Percentiles rank a stretch among this genome's conserved stretches.
Conservation (phyloP, 2,888 invertebrate genomes). For the Coelopa pilipes region DNA sequence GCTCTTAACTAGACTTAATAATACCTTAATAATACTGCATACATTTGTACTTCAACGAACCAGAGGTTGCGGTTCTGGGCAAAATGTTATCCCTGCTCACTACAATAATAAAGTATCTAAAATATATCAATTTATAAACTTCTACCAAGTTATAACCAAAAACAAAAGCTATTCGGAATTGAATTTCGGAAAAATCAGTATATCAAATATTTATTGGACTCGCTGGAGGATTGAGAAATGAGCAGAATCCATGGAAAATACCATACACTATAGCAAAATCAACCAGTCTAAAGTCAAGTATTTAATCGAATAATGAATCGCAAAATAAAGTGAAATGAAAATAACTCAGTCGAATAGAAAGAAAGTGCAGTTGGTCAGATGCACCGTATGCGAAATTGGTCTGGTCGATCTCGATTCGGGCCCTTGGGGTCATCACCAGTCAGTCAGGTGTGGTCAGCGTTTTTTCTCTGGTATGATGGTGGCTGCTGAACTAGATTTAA, state of each 20-base stretch:
- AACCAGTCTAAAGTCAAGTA: background rate
- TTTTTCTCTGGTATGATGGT: slow-evolving; percentile 46
- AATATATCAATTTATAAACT: too few relatives aligned
- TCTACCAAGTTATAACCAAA: too few relatives aligned
- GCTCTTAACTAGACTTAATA: too few relatives aligned
- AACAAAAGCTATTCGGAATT: too few relatives aligned
- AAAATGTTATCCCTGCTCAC: too few relatives aligned
- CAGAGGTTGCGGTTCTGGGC: too few relatives aligned
- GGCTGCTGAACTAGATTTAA: slow-evolving; percentile 37
- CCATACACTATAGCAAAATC: background rate
- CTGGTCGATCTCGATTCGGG: background rate
- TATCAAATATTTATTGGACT: too few relatives aligned
- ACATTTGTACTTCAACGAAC: too few relatives aligned
- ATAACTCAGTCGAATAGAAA: background rate
- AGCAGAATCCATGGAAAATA: background rate
- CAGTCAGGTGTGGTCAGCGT: slow-evolving; percentile 23
- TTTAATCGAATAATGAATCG: background rate
- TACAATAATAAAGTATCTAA: too few relatives aligned
- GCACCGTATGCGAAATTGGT: slow-evolving; percentile 3
- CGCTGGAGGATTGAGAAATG: too few relatives aligned
- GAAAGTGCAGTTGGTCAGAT: slow-evolving; percentile 16
- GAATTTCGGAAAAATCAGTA: too few relatives aligned
- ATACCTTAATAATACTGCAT: too few relatives aligned
- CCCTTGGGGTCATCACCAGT: background rate
- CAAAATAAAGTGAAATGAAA: background rate